Evolutionary conservation across 2,797 vertebrate genomes (phyloP).

Genomic region (Gymnoscopelus braueri): DNA sequence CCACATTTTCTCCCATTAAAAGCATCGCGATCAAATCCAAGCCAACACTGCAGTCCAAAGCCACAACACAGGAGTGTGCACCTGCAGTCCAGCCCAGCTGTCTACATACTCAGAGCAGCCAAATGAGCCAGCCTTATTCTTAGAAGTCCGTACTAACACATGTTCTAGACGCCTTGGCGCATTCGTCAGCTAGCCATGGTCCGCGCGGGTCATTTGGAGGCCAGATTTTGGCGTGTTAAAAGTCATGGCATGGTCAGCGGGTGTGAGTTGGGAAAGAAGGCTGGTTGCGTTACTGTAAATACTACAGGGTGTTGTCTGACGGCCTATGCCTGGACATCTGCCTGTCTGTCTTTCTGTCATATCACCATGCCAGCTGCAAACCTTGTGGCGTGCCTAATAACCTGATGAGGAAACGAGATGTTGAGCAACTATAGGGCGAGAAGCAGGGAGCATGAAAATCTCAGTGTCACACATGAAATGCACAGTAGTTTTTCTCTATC

Average conservation of each 20-base stretch:
- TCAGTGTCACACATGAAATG: constrained; percentile 63
- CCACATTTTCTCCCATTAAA: constrained; percentile 61
- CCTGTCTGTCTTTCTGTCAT: constrained; percentile 65
- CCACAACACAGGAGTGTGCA: constrained; percentile 69
- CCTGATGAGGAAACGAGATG: constrained; percentile 68
- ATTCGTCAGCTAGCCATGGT: constrained; percentile 66
- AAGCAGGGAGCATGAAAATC: constrained; percentile 72
- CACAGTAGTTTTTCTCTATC: constrained; percentile 60
- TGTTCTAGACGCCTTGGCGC: constrained; percentile 74
- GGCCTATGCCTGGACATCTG: constrained; percentile 68
- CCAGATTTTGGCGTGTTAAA: constrained; percentile 71
- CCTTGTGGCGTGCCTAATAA: constrained; percentile 64
- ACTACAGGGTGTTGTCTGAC: constrained; percentile 73
- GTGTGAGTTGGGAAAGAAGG: constrained; percentile 53
- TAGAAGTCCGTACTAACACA: constrained; percentile 74
- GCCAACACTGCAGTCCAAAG: constrained; percentile 56
- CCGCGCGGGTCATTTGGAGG: constrained; percentile 77
- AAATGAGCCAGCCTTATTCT: constrained; percentile 62
- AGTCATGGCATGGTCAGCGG: constrained; percentile 69
- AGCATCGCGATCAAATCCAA: constrained; percentile 52
- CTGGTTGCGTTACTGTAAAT: constrained; percentile 72
- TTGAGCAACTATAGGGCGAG: constrained; percentile 54
- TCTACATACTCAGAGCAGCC: constrained; percentile 72
- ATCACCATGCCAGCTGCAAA: constrained; percentile 60
- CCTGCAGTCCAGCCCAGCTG: constrained; percentile 77